Base-by-base conservation (phyloP, 2,113 vertebrate species). In the Mohoua ochrocephala region DNA sequence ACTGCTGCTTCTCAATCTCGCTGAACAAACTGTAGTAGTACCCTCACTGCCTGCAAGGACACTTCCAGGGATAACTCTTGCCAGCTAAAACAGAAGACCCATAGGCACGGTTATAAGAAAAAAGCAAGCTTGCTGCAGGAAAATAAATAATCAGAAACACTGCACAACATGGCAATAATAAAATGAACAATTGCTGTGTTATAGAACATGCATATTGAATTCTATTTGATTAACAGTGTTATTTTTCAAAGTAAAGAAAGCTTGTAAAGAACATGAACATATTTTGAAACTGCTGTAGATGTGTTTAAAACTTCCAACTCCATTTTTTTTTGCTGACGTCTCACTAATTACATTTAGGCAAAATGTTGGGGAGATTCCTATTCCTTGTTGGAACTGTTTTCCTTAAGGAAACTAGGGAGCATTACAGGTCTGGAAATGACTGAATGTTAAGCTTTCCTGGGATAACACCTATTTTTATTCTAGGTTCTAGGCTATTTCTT, bases 381-480 rank as follows among this genome's bases (percentile, higher is more conserved):
- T 88, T 61, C 45, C 86, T 79, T 63, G n/a, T 60, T 93, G 81
- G 61, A 59, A 79, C 27, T 71, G 13, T 39, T 92, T 73, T 94
- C 84, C 78, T 31, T 20, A 33, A 68, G 69, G 92, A 83, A 96
- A 95, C 61, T 8, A 80, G 63, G 59, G n/a, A 93, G 33, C 53
- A 92, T 78, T 45, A 89, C 54, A 84, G 18, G 84, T 83, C 96
- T 95, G 87, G 94, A 95, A 95, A 90, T 91, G 80, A 95, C 13
- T 9, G 70, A 84, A 90, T 22, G 31, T 75, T 96, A 94, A 65
- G 60, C 56, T 80, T 87, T 68, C 91, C 96, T 80, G 59, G 87
- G 89, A 69, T 93, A 92, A 93, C 49, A 86, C 65, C 91, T 94
- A 91, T 84, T 92, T 68, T 94, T 96, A 88, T 94, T 97, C 92